Base-by-base conservation (phyloP, 2,113 vertebrate species). In the Macaca fascicularis region DNA sequence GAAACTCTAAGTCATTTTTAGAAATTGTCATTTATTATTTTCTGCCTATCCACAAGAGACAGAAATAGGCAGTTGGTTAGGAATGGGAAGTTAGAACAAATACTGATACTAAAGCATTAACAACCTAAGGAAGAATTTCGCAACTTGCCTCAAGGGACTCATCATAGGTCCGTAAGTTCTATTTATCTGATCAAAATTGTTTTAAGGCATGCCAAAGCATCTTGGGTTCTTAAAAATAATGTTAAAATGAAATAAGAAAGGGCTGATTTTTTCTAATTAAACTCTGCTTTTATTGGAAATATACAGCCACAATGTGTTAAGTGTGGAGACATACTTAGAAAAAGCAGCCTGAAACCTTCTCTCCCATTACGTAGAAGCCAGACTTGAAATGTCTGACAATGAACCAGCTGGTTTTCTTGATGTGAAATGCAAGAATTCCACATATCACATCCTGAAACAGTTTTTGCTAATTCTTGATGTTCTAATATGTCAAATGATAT, bases 131-230 rank as follows among this genome's bases (percentile, higher is more conserved):
- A 72, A 25, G n/a, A 23, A 4, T 32, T 82, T 38, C 0, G 4
- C 25, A 82, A n/a, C 72, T 85, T 74, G 86, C 43, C 27, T 74
- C 35, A 3, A 35, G 6, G 14, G 38, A 5, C 45, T 95, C 80
- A 72, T 48, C 2, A 0, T 32, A 32, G 69, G 32, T 72, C 76
- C 40, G 1, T 38, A 48, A 22, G 92, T 74, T 75, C 35, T 55
- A 59, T 61, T 92, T 52, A 74, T 84, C 50, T 55, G 90, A 84
- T 59, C 72, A 74, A 76, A 93, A 92, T 85, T 74, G 92, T 92
- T 92, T 89, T 61, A 75, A 93, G 92, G 78, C 35, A 59, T 45
- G 50, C 22, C 55, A 94, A 91, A 72, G 55, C 8, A 16, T 67
- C 84, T 84, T 85, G 45, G 23, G 17, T 67, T 70, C 50, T 89